These are phyloP conservation scores for Venustaconcha ellipsiformis DNA, from an alignment of 1,140 invertebrate genomes.

Conservation along the genomic window DNA sequence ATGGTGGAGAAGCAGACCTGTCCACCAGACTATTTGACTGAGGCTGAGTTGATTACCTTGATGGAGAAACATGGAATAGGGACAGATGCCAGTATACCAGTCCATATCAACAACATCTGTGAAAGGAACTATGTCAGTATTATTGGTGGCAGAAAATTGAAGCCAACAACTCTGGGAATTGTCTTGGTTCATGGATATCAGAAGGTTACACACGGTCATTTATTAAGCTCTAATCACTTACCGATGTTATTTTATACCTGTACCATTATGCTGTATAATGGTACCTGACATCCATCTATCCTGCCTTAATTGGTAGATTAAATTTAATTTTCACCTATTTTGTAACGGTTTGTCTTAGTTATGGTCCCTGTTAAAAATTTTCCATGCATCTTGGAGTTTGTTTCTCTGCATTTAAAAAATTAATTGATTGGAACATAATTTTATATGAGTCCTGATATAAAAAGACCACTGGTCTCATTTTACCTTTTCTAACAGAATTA, in stretches of 20 bases:
- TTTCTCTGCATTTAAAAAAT: too few species aligned
- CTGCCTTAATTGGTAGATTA: too few species aligned
- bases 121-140: slow-evolving; percentile 93
- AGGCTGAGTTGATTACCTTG: slow-evolving; percentile 97
- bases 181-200: slow-evolving; percentile 98
- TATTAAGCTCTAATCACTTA: background rate
- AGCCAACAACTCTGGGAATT: slow-evolving; percentile 94
- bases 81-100: slow-evolving; percentile 98
- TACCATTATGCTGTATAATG: too few species aligned
- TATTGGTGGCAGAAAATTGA: slow-evolving; percentile 72
- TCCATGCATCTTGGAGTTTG: too few species aligned
- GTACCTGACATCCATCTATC: too few species aligned
- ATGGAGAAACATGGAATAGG: slow-evolving; percentile 98
- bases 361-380: too few species aligned
- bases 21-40: slow-evolving; percentile 97
- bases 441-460: too few species aligned
- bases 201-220: slow-evolving; percentile 75
- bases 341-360: too few species aligned
- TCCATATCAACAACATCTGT: slow-evolving; percentile 99
- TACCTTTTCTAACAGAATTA: too few species aligned
- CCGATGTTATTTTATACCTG: background rate
- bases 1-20: slow-evolving; percentile 91
- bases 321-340: too few species aligned
- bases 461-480: too few species aligned
- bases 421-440: too few species aligned